These are phyloP conservation scores for Notamacropus eugenii DNA, from an alignment of 2,797 vertebrate genomes.

Conservation along the genomic window DNA sequence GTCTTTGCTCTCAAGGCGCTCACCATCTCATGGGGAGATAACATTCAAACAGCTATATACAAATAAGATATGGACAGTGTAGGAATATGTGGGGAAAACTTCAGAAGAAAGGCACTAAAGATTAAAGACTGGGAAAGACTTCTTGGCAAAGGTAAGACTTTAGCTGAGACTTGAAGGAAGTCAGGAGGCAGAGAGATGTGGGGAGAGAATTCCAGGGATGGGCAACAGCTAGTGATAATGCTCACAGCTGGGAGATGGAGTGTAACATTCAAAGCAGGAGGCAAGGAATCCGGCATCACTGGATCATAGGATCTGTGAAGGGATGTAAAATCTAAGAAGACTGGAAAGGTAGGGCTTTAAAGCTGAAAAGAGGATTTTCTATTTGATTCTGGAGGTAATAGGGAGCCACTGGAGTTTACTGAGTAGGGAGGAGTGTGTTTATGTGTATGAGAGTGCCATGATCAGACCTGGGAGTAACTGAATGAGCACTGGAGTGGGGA, in stretches of 20 bases:
- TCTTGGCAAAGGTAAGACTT: not conserved
- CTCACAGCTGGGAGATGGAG: not conserved
- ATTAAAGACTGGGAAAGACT: not conserved
- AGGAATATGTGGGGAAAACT: not conserved
- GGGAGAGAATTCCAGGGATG: not conserved
- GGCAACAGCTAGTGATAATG: not conserved
- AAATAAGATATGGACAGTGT: not conserved
- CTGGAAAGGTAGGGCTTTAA: not conserved
- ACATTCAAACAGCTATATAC: not conserved
- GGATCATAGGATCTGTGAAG: not conserved
- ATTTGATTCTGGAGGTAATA: not conserved
- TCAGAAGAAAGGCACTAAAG: not conserved
- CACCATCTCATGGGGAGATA: not conserved
- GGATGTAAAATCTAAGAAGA: not conserved
- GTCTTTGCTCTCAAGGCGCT: no score
- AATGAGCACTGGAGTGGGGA: no score
- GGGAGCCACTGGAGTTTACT: not conserved
- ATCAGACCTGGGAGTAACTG: not conserved
- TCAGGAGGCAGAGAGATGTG: no score
- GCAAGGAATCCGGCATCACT: not conserved
- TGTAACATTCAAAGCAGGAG: not conserved
- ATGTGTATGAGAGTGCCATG: not conserved
- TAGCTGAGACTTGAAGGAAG: not conserved
- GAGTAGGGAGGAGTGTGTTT: not conserved
- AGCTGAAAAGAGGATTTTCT: not conserved